Base-by-base conservation (phyloP, 2,888 invertebrate genomes). In the Bembecia ichneumoniformis region DNA sequence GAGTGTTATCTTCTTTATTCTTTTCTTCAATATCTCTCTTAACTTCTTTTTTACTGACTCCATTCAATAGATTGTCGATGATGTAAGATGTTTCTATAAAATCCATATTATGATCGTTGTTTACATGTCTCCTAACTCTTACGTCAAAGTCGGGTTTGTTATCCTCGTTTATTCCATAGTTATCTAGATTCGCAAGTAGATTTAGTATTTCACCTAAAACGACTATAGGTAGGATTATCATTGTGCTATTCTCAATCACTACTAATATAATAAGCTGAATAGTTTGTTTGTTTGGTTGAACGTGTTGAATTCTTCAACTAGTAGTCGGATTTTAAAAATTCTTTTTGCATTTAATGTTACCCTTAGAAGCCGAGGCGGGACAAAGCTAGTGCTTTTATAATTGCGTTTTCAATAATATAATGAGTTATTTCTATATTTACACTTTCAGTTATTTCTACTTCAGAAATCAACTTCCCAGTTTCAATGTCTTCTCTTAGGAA, bases 81-180 rank as follows among this genome's bases (percentile, higher is more conserved):
- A 28, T 28, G 28, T 28, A 9, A 28, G 28, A 28, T 9, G 28
- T 9, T 28, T 28, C 20, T 40, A 40, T 13, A 13, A 40, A 10
- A n/a, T 40, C 13, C 11, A 0, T 40, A 13, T 40, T 40, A 14
- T 40, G 5, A 13, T 40, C 13, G 5, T n/a, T 4, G 14, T 40
- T 40, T 10, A n/a, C 14, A 5, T 40, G 40, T 48, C 74, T 56
- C 7, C 61, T 52, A 0, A 74, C 73, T 44, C 59, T 17, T 5
- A 51, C 43, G 3, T 50, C 40, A 36, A 51, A 49, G 2, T 64
- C 51, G 0, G 63, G 62, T 11, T 63, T 52, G 0, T 59, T 49
- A 0, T 49, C 47, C 2, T 47, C 43, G 7, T 65, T 53, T 0
- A 75, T 71, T 0, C 62, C 70, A 43, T 65, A 73, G 35, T 71